Base-by-base conservation (phyloP, 2,797 vertebrate genomes). In the Menidia menidia region DNA sequence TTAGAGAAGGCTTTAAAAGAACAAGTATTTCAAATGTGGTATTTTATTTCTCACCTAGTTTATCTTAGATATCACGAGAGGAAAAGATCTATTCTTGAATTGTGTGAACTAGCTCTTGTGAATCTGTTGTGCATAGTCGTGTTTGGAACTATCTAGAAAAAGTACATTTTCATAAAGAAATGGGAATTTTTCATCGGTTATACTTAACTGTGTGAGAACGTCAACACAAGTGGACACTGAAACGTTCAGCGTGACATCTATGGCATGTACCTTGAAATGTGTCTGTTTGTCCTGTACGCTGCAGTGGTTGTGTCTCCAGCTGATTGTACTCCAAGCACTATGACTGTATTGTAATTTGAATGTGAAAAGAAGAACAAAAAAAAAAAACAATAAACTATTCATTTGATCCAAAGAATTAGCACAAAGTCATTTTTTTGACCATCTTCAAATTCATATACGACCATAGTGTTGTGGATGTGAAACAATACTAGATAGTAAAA, bases 311-410 rank as follows among this genome's bases (percentile, higher is more conserved):
- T 79, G 68, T 83, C 65, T 78, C 52, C 55, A 80, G 44, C 61
- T 15, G 14, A 88, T 52, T 92, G 86, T 93, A 87, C 89, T 77
- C 92, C 89, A 87, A 80, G 88, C 94, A 94, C 92, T 93, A 93
- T 93, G 92, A 94, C 93, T 94, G 91, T 93, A 92, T 89, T 93
- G 92, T 92, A 90, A 93, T 93, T 93, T 92, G 87, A 93, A 90
- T 93, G 92, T 91, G 81, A 90, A 42, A 78, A 71, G 47, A 73
- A 84, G 73, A 65, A 50, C 77, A 77, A 42, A 78, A 71, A 47
- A 73, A 84, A 74, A 65, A 55, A 77, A 77, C 82, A 92, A 93
- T 92, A 92, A 92, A 92, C 71, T 70, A 77, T 89, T 73, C 72
- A 91, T 91, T 86, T 88, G 80, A 89, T 78, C 35, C 73, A 88